phyloP scores from a whole-genome alignment of 2,113 vertebrate genomes.

The Xyliphius kryptos region DNA sequence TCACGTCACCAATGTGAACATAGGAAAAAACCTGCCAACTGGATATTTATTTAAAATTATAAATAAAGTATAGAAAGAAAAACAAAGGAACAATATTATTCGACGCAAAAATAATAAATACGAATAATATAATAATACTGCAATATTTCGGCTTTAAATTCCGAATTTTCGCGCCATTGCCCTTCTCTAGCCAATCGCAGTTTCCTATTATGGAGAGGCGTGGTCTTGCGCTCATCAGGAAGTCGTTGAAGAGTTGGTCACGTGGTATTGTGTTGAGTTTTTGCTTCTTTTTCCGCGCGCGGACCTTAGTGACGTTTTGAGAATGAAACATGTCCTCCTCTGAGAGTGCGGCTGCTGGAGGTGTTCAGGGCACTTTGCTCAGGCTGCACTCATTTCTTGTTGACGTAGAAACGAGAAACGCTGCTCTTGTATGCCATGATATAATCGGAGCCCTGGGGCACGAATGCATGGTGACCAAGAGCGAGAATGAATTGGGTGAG shows the following conservation, averaged over 20 bases:
- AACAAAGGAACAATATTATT: too few relatives aligned
- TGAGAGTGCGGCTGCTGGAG: conserved; percentile 10
- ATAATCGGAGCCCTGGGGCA: conserved; percentile 77
- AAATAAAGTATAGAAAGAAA: too few relatives aligned
- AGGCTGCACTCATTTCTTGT: conserved; percentile 69
- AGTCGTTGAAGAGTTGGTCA: neutral
- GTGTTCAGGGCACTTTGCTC: conserved; percentile 52
- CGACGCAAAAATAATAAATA: too few relatives aligned
- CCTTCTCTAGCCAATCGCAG: too few relatives aligned
- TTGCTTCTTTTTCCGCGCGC: neutral
- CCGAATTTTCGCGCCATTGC: too few relatives aligned
- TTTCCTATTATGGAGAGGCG: too few relatives aligned
- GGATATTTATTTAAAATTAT: too few relatives aligned
- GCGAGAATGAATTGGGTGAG: conserved; percentile 72
- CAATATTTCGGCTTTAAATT: too few relatives aligned
- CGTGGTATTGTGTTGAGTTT: neutral
- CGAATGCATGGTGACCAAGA: conserved; percentile 69
- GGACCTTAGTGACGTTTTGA: neutral
- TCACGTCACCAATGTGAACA: too few relatives aligned
- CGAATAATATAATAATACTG: too few relatives aligned
- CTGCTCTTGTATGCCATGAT: conserved; percentile 62
- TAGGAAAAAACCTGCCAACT: too few relatives aligned
- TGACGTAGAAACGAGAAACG: conserved; percentile 50
- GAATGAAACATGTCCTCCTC: conserved; percentile 25
- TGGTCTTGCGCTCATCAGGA: too few relatives aligned